Evolutionary conservation across 2,113 vertebrate genomes (phyloP).

Genomic region (Urocolius indicus): DNA sequence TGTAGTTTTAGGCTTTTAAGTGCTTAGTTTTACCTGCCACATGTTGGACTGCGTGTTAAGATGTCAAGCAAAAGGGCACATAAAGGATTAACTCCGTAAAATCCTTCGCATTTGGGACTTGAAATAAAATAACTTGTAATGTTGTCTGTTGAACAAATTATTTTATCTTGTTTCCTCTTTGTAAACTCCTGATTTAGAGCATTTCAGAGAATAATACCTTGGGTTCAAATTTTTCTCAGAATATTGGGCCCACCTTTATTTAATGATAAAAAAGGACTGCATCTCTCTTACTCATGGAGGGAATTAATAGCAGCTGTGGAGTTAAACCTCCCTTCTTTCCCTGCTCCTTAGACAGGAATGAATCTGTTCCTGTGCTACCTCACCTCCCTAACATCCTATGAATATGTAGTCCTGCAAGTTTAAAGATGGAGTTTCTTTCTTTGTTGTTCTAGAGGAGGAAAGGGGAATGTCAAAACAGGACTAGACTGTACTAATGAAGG

Average conservation of each 20-base stretch:
- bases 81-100: background rate
- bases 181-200: background rate
- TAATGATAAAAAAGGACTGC: background rate
- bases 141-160: background rate
- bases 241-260: background rate
- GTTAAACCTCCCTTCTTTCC: background rate
- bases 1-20: background rate
- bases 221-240: background rate
- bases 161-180: constrained; percentile 18
- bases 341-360: background rate
- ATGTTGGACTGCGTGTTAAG: background rate
- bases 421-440: background rate
- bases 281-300: background rate
- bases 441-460: background rate
- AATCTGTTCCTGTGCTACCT: too few species aligned
- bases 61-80: background rate
- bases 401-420: background rate
- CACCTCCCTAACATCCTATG: fast-evolving
- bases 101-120: background rate
- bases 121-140: constrained; percentile 41
- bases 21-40: background rate
- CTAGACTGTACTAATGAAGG: background rate
- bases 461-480: background rate
- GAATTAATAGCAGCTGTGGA: background rate
- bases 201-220: background rate